These are phyloP conservation scores for Trachelus stipa DNA, from an alignment of 2,888 invertebrate genomes.

Conservation along the genomic window DNA sequence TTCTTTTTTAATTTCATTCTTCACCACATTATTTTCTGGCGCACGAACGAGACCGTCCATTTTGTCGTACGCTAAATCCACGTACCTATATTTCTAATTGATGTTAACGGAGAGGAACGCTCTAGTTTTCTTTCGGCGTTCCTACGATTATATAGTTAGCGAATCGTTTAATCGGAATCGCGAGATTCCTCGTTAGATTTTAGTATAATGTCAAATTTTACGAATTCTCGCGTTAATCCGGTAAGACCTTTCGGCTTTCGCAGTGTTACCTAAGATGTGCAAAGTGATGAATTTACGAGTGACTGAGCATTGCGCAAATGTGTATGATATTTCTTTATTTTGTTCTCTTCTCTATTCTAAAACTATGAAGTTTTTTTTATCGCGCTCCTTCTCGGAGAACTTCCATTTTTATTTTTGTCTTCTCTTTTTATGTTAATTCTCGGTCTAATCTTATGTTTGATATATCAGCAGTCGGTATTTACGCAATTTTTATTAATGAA, in stretches of 20 bases:
- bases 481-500: background rate
- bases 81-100: background rate
- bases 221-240: background rate
- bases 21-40: background rate
- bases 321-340: background rate
- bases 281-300: constrained; percentile 14
- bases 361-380: background rate
- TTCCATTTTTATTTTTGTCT: background rate
- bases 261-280: constrained; percentile 26
- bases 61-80: background rate
- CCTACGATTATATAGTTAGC: background rate
- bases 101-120: background rate
- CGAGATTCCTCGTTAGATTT: background rate
- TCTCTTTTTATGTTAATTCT: background rate
- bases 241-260: constrained; percentile 3
- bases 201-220: background rate
- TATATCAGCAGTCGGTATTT: background rate
- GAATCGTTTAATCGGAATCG: background rate
- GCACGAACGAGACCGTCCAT: background rate
- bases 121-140: background rate
- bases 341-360: background rate
- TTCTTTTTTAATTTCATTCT: too few relatives aligned
- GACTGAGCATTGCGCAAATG: constrained; percentile 3
- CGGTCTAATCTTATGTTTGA: background rate
- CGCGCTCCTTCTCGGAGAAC: background rate